These are phyloP conservation scores for Sesamia nonagrioides DNA, from an alignment of 1,140 invertebrate genomes.

Conservation along the genomic window DNA sequence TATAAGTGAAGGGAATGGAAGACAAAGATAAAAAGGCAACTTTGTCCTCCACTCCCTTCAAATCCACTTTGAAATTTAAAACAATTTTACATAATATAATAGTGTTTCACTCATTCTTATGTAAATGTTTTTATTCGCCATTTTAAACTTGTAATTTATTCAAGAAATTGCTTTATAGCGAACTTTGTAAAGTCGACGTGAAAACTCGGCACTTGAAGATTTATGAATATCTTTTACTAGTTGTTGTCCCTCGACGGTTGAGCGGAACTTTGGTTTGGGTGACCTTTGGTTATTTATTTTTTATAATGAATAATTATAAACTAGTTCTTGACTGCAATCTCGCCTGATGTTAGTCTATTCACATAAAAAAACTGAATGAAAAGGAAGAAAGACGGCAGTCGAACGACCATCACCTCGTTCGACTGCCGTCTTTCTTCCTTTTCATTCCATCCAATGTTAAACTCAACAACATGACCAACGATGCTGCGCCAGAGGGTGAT, in stretches of 20 bases:
- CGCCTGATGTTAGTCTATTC: too few relatives aligned
- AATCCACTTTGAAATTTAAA: conserved; percentile 41
- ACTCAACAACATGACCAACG: too few relatives aligned
- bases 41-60: not conserved
- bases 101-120: conserved; percentile 65
- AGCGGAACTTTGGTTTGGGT: not conserved
- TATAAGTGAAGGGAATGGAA: too few relatives aligned
- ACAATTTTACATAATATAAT: conserved; percentile 62
- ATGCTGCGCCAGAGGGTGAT: too few relatives aligned
- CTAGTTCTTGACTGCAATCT: too few relatives aligned
- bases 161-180: conserved; percentile 63
- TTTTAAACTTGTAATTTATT: conserved; percentile 76
- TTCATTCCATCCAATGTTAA: too few relatives aligned
- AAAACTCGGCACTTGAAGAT: conserved; percentile 13
- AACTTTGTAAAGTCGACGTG: conserved; percentile 20
- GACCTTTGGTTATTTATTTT: too few relatives aligned
- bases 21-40: not conserved
- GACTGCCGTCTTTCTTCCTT: too few relatives aligned
- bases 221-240: conserved; percentile 30
- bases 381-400: too few relatives aligned
- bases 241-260: not conserved
- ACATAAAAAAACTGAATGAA: too few relatives aligned
- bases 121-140: conserved; percentile 69
- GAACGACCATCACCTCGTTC: too few relatives aligned
- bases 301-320: too few relatives aligned